Conservation (phyloP, 2,113 vertebrate genomes). For the Hyaena hyaena region DNA sequence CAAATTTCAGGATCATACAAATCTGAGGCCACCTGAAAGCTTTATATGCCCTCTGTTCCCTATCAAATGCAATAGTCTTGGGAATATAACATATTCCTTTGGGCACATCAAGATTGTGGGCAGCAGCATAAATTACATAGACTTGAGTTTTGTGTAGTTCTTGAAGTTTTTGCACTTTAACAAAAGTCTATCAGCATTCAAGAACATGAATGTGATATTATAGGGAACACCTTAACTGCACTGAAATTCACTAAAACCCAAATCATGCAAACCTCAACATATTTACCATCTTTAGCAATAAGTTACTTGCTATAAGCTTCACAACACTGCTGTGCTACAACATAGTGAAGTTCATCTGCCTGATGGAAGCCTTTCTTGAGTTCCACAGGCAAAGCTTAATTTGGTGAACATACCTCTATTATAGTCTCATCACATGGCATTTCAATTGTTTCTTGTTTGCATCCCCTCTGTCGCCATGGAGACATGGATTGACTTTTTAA, state of each 20-base stretch:
- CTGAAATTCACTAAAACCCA: not conserved
- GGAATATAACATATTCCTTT: not conserved
- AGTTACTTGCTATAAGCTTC: not conserved
- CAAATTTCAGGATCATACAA: slow-evolving; percentile 47
- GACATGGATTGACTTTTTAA: not conserved
- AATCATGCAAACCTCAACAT: not conserved
- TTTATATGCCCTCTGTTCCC: not conserved
- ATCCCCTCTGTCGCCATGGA: not conserved
- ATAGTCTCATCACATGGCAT: not conserved
- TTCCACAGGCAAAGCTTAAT: not conserved
- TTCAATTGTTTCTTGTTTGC: not conserved
- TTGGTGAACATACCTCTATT: not conserved
- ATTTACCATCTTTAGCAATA: not conserved
- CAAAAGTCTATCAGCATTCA: not conserved
- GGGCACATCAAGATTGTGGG: not conserved
- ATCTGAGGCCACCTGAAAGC: not conserved
- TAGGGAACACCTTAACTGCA: not conserved
- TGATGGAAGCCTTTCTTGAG: not conserved
- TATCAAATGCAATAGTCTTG: not conserved
- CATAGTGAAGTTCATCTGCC: not conserved
- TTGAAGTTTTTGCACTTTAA: not conserved
- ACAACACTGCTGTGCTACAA: not conserved
- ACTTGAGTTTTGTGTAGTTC: not conserved
- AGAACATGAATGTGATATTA: not conserved
- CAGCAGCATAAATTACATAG: not conserved